A percentile compares a stretch with the other conserved stretches of the same genome.
These are phyloP conservation scores for Oryctolagus cuniculus DNA, from an alignment of 2,113 vertebrate species.

Conservation along the genomic window mOryCun1.1 NC_091434.1:19170001-19170500, in stretches of 20 bases:
- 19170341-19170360: neutral
- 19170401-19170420: neutral
- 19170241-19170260: neutral
- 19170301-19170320: slow-evolving; percentile 15
- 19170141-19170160: slow-evolving; percentile 41
- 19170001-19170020: slow-evolving; percentile 77
- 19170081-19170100: slow-evolving; percentile 39
- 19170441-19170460: neutral
- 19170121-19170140: slow-evolving; percentile 40
- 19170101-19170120: neutral
- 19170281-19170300: slow-evolving; percentile 16
- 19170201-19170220: neutral
- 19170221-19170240: neutral
- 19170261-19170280: neutral
- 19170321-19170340: slow-evolving; percentile 33
- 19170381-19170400: neutral
- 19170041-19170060: slow-evolving; percentile 65
- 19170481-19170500: slow-evolving; percentile 60
- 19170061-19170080: slow-evolving; percentile 69
- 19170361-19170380: neutral
- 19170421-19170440: neutral
- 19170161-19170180: neutral
- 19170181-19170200: neutral
- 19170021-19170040: slow-evolving; percentile 62
- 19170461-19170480: slow-evolving; percentile 17